These are phyloP conservation scores for Cotesia typhae DNA, from an alignment of 1,140 invertebrate species.

Conservation along the genomic window DNA sequence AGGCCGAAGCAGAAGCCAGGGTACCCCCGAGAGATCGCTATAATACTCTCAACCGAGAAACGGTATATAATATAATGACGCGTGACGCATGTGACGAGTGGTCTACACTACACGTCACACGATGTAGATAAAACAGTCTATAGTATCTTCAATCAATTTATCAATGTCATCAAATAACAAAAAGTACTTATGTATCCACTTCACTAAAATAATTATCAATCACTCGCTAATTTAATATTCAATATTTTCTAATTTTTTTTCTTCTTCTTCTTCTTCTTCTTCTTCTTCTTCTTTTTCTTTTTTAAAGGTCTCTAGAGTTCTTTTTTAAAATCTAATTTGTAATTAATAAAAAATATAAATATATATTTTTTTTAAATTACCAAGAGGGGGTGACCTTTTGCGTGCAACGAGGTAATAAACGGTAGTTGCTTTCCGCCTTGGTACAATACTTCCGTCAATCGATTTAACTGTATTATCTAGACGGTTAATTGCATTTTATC, in stretches of 20 bases:
- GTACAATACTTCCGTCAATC: constrained; percentile 30
- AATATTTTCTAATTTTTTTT: too few species aligned
- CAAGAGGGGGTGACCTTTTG: constrained; percentile 8
- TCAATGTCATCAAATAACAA: too few species aligned
- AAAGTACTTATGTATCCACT: too few species aligned
- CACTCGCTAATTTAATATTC: too few species aligned
- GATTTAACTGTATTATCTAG: constrained; percentile 39
- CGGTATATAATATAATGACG: constrained; percentile 4
- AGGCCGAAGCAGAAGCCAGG: too few species aligned
- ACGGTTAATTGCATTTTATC: constrained; percentile 38
- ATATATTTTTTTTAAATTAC: background rate
- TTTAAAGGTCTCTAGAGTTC: too few species aligned
- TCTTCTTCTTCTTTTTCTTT: too few species aligned
- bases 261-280: too few species aligned
- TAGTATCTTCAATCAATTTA: too few species aligned
- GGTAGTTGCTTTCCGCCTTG: constrained; percentile 12
- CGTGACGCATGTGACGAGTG: constrained; percentile 6
- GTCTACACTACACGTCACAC: constrained; percentile 1
- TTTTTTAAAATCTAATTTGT: too few species aligned
- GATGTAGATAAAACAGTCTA: background rate
- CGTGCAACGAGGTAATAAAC: constrained; percentile 24
- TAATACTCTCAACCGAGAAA: background rate
- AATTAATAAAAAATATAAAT: background rate
- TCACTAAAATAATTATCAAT: too few species aligned
- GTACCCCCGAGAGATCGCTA: background rate